These are phyloP conservation scores for Nasonia giraulti DNA, from an alignment of 1,140 invertebrate species.

Conservation along the genomic window DNA sequence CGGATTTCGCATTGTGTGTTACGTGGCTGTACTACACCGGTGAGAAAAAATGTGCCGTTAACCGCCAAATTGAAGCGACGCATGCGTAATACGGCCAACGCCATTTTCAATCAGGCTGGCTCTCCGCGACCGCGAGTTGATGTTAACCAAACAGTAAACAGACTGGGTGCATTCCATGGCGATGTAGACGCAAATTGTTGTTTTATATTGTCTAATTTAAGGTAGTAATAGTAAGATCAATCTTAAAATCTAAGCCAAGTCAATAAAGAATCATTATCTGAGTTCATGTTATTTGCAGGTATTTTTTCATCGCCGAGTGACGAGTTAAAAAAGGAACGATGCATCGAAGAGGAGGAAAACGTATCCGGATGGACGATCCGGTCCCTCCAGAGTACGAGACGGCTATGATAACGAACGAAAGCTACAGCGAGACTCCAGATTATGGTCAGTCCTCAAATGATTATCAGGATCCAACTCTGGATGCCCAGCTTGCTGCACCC, in stretches of 20 bases:
- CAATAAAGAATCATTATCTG: neutral
- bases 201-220: neutral
- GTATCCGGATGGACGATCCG: slow-evolving; percentile 93
- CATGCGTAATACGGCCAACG: neutral
- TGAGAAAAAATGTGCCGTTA: neutral
- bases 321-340: slow-evolving; percentile 71
- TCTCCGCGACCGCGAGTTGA: too few species aligned
- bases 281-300: neutral
- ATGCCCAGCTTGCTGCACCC: slow-evolving; percentile 18
- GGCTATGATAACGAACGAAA: slow-evolving; percentile 82
- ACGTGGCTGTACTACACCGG: neutral
- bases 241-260: neutral
- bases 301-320: neutral
- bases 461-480: slow-evolving; percentile 38
- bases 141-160: neutral
- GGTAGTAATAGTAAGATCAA: neutral
- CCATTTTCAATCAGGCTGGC: neutral
- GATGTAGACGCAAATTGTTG: neutral
- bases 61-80: neutral
- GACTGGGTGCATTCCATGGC: neutral
- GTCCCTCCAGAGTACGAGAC: slow-evolving; percentile 88
- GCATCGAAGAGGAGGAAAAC: slow-evolving; percentile 88
- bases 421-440: slow-evolving; percentile 72
- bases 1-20: neutral
- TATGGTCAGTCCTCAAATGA: slow-evolving; percentile 68